Conservation (phyloP, 2,113 vertebrate species). For the Neopipo cinnamomea region DNA sequence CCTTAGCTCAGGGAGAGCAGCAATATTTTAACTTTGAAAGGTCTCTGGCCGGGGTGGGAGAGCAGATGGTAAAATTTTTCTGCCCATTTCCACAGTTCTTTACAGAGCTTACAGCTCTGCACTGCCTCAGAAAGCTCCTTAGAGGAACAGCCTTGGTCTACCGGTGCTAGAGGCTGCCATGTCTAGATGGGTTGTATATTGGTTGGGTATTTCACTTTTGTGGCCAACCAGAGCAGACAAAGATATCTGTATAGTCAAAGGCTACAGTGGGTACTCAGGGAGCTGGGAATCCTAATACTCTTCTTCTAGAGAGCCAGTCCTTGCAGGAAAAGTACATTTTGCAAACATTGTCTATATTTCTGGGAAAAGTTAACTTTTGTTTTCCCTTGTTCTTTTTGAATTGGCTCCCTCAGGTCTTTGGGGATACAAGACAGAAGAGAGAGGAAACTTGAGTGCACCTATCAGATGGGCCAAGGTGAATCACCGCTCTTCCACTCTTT, state of each 20-base stretch:
- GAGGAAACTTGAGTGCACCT: neutral
- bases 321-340: neutral
- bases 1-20: neutral
- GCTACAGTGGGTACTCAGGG: neutral
- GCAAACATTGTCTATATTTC: neutral
- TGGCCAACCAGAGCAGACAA: neutral
- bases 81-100: neutral
- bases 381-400: neutral
- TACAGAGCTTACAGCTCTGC: neutral
- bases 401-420: neutral
- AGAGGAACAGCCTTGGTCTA: neutral
- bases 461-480: neutral
- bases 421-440: neutral
- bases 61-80: neutral
- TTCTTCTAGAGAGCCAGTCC: neutral
- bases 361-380: neutral
- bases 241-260: neutral
- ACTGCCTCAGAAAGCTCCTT: neutral
- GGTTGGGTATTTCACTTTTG: neutral
- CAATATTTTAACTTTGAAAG: neutral
- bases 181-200: neutral
- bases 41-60: neutral
- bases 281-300: neutral
- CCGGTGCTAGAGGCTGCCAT: neutral
- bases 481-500: neutral